Evolutionary conservation across 2,888 invertebrate species (phyloP).

Genomic region (Suillia variegata): DNA sequence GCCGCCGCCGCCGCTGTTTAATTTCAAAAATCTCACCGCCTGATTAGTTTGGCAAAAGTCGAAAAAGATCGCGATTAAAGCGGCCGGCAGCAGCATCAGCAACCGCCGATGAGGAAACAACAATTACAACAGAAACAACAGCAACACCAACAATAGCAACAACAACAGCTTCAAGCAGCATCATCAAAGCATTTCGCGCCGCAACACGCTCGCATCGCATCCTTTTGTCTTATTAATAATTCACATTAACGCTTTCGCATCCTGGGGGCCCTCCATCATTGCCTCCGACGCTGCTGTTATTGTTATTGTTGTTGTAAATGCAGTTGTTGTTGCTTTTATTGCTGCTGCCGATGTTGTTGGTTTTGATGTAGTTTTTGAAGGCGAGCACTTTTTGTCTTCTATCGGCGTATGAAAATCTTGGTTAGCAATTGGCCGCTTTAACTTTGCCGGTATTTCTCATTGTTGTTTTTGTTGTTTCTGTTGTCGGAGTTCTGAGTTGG

Average conservation of each 20-base stretch:
- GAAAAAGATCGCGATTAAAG: slow-evolving; percentile 12
- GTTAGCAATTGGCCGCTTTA: too few relatives aligned
- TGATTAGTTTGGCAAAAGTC: slow-evolving; percentile 51
- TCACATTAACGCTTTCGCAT: slow-evolving; percentile 60
- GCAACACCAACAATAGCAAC: too few relatives aligned
- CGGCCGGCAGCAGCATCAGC: slow-evolving; percentile 12
- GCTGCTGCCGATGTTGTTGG: slow-evolving; percentile 15
- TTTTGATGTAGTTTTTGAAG: slow-evolving; percentile 31
- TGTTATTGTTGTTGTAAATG: not conserved
- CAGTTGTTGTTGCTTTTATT: slow-evolving; percentile 14
- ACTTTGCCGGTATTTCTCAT: too few relatives aligned
- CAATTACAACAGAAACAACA: not conserved
- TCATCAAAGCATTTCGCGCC: slow-evolving; percentile 25
- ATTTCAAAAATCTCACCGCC: slow-evolving; percentile 61
- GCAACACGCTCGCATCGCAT: slow-evolving; percentile 45
- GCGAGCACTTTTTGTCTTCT: too few relatives aligned
- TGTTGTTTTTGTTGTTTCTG: not conserved
- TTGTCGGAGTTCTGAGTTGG: too few relatives aligned
- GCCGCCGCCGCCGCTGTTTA: slow-evolving; percentile 47
- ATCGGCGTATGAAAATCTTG: not conserved
- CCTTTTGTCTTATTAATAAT: slow-evolving; percentile 61
- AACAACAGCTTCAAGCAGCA: too few relatives aligned
- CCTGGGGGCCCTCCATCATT: slow-evolving; percentile 32
- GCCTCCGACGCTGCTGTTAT: not conserved
- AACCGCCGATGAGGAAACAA: not conserved